Evolutionary conservation across 64 coral and sea anemone species (phyloP), one percentile per base, ranked within the genome.

Genomic region (Montipora sp.): DNA sequence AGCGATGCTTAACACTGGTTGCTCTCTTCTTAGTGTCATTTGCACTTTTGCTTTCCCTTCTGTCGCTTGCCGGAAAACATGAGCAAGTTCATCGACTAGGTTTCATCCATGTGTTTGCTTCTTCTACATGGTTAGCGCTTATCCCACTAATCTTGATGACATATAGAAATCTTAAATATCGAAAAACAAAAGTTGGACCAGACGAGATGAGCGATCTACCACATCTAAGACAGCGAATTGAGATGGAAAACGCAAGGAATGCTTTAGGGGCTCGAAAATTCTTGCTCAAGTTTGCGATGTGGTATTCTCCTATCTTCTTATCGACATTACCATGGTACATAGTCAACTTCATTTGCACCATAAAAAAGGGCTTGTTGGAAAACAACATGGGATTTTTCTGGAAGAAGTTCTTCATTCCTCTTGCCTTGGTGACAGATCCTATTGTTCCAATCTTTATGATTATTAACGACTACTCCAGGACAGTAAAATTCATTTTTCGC

Each of bases 161-260:
- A 12, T 85, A 85, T n/a, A 46, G 82, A 71, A 85, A 85, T 5
- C 82, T 85, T 20, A 85, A 85, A 71, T 21, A 85, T 63, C 66
- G 63, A 15, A 49, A 43, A 23, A 46, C 23, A 7, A 71, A 65
- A 70, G 47, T 71, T 11, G 47, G 5, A 4, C 63, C 65, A 9
- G n/a, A 47, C 44, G 45, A 85, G 22, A 5, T 16, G 0, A 51
- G 20, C 20, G 60, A 72, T 21, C 65, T 69, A 3, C 61, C 61
- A 11, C 61, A 72, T 10, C 1, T 20, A 3, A 48, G 47, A 24
- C 5, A 72, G 12, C 67, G 47, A 51, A n/a, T 47, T 9, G 82
- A 71, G 43, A 49, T 71, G 16, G 82, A 85, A n/a, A 70, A 44
- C 49, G 65, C 65, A 47, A 85, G 82, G 68, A 85, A 85, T 7